Percentiles rank a stretch among this genome's conserved stretches.
These are phyloP conservation scores for Spodoptera exigua DNA, from an alignment of 2,888 invertebrate genomes.

Conservation along the genomic window DNA sequence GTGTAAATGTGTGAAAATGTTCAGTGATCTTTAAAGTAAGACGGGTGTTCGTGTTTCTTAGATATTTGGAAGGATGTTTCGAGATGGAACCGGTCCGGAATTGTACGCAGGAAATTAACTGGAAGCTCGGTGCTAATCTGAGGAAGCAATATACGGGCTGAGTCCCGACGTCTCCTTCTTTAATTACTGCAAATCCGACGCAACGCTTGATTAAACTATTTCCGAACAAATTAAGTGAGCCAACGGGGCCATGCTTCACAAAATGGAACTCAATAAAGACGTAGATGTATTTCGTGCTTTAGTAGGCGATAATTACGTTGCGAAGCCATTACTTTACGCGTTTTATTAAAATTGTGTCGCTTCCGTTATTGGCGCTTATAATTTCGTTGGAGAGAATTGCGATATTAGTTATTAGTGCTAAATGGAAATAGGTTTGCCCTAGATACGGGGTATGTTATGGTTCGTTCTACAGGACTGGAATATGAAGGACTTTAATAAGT, in stretches of 20 bases:
- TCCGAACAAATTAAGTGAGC: slow-evolving; percentile 70
- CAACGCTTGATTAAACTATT: slow-evolving; percentile 76
- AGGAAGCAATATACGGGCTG: slow-evolving; percentile 77
- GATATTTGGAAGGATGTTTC: slow-evolving; percentile 64
- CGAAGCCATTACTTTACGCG: slow-evolving; percentile 33
- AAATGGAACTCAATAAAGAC: slow-evolving; percentile 59
- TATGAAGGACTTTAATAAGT: no score
- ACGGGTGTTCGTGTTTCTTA: slow-evolving; percentile 18
- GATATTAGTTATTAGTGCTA: slow-evolving; percentile 9
- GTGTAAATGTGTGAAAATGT: slow-evolving; percentile 10
- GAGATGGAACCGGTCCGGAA: slow-evolving; percentile 64
- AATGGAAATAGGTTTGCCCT: neutral
- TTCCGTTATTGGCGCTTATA: slow-evolving; percentile 13
- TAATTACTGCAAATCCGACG: slow-evolving; percentile 77
- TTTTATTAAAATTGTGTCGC: slow-evolving; percentile 42
- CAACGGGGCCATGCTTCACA: slow-evolving; percentile 58
- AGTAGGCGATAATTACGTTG: slow-evolving; percentile 48
- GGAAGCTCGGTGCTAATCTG: slow-evolving; percentile 76
- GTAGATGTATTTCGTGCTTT: slow-evolving; percentile 43
- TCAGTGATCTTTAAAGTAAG: slow-evolving; percentile 18
- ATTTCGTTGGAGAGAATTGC: slow-evolving; percentile 27
- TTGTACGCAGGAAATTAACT: slow-evolving; percentile 79
- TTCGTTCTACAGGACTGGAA: no score
- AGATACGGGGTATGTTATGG: no score
- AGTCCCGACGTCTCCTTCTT: slow-evolving; percentile 70